phyloP scores from a whole-genome alignment of 2,797 vertebrate genomes.

The Amblyraja radiata region DNA sequence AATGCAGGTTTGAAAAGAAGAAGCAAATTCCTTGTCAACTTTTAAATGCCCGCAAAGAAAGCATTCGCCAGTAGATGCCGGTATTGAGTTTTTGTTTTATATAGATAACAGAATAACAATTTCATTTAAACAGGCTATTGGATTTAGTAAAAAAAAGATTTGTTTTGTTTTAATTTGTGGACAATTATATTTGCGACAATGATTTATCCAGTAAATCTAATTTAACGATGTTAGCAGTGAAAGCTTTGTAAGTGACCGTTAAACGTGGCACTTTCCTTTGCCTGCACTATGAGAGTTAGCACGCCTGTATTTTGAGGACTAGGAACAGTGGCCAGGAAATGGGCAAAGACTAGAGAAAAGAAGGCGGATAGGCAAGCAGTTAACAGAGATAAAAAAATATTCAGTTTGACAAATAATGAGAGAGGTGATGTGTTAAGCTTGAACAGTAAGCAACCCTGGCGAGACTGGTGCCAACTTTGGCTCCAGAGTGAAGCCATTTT shows the following conservation, averaged over 20 bases:
- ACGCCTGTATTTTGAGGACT: background rate
- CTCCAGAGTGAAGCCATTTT: slow-evolving; percentile 20
- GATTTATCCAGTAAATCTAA: background rate
- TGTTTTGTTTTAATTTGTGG: too few species aligned
- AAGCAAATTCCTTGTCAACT: background rate
- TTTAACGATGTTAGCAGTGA: background rate
- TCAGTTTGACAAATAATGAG: background rate
- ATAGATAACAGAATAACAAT: background rate
- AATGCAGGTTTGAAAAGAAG: background rate
- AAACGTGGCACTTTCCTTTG: background rate
- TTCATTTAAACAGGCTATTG: background rate
- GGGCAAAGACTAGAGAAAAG: background rate
- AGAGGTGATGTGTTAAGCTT: too few species aligned
- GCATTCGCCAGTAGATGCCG: slow-evolving; percentile 30
- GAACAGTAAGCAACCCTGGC: background rate
- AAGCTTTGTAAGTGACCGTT: background rate
- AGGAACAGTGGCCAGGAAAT: background rate
- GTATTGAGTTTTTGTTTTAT: slow-evolving; percentile 28
- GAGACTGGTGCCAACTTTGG: background rate
- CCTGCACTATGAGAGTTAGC: background rate
- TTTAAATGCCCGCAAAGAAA: background rate
- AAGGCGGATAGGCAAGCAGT: background rate
- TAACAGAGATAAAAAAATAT: background rate
- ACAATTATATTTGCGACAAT: background rate
- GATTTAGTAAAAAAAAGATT: background rate